Base-by-base conservation (phyloP, 2,888 invertebrate species). In the Leptopterna dolabrata region DNA sequence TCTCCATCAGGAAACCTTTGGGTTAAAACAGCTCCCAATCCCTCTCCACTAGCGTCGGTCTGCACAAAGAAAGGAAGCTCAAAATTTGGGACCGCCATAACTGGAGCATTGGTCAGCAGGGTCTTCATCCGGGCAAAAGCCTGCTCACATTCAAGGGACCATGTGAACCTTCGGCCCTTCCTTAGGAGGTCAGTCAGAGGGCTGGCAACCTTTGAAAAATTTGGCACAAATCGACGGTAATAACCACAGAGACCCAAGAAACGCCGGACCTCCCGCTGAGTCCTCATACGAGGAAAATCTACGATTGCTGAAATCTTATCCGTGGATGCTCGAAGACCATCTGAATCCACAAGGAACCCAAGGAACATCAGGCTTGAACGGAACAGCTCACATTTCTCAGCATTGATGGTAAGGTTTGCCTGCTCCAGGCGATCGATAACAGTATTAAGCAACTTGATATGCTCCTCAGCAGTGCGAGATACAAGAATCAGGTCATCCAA, bases 161-260 rank as follows among this genome's bases (percentile, higher is more conserved):
- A 85, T 3, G 9, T 1, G 6, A 19, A 85, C 6, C 9, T 43
- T 29, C 43, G 41, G 0, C 24, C 24, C n/a, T 85, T 85, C 19
- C 45, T 36, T 0, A 83, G 70, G 14, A 83, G 63, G 30, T 55
- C 16, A n/a, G 83, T 36, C 0, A 91, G 73, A 0, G 90, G 90
- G 11, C 88, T 89, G 0, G 88, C 87, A 0, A 89, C 41, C 0
- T 89, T 88, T 0, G 90, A 89, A 47, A 90, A 90, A 45, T 90
- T 87, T 0, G 88, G 88, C 0, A 91, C 88, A 73, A 90, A 91
- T 0, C 90, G 88, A 0, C 90, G 88, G 47, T 89, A 89, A 88
- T 89, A 89, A 16, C 86, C 73, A 3, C 87, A 80, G 36, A 87
- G 80, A 1, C 89, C 89, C 36, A 70, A 27, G 43, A 88, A 88